These are phyloP conservation scores for Eufriesea mexicana DNA, from an alignment of 1,140 invertebrate species.

Conservation along the genomic window DNA sequence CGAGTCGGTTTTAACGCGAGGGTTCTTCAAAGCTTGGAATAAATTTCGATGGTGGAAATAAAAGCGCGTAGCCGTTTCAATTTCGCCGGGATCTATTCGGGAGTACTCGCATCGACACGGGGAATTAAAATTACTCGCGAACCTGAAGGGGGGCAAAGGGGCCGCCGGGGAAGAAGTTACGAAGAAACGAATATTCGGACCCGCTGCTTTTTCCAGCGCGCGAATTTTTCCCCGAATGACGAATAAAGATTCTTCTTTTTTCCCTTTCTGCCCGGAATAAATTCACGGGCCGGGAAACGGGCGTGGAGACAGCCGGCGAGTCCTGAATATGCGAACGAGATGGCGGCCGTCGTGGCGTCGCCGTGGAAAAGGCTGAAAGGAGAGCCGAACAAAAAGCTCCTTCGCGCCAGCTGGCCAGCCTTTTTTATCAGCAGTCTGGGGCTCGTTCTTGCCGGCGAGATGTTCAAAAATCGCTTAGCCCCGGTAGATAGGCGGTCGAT, in stretches of 20 bases:
- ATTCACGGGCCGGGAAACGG: not conserved
- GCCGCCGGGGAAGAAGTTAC: not conserved
- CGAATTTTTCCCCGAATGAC: not conserved
- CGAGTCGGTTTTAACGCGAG: no score
- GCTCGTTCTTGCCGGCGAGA: conserved; percentile 53
- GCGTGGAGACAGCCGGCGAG: conserved; percentile 23
- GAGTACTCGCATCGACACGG: not conserved
- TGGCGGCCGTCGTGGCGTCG: conserved; percentile 23
- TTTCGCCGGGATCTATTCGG: not conserved
- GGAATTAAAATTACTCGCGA: not conserved
- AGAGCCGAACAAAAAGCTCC: conserved; percentile 50
- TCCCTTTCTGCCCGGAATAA: not conserved
- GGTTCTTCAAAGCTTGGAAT: no score
- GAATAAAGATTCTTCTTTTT: conserved; percentile 8
- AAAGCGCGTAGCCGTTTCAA: not conserved
- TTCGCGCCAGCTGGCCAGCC: conserved; percentile 56
- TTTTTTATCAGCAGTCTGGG: conserved; percentile 45
- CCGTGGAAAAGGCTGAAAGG: conserved; percentile 46
- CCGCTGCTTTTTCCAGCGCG: not conserved
- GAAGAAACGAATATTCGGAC: not conserved
- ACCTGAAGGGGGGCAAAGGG: not conserved
- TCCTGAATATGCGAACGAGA: conserved; percentile 56
- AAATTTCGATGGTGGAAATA: no score
- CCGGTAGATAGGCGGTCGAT: conserved; percentile 54
- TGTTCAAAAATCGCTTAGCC: conserved; percentile 73